phyloP scores from a whole-genome alignment of 2,113 vertebrate genomes.

The Macquaria ambigua region DNA sequence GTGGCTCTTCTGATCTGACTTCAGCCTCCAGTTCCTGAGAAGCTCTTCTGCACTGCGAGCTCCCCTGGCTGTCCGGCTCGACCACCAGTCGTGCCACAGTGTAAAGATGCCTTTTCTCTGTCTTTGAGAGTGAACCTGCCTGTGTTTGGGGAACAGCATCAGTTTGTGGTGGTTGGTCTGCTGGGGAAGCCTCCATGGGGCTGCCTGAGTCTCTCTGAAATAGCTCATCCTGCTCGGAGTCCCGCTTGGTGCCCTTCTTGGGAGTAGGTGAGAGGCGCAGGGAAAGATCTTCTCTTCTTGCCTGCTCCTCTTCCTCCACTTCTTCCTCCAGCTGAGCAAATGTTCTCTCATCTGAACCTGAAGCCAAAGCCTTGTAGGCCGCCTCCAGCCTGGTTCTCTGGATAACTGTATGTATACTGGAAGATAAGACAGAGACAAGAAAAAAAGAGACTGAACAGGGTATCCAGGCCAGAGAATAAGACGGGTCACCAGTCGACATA shows the following conservation, averaged over 20 bases:
- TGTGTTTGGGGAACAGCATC: constrained; percentile 8
- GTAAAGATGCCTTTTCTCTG: constrained; percentile 57
- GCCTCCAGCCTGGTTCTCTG: constrained; percentile 76
- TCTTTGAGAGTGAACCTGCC: constrained; percentile 12
- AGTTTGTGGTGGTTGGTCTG: constrained; percentile 52
- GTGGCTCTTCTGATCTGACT: constrained; percentile 15
- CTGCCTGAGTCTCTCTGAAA: constrained; percentile 55
- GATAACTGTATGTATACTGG: constrained; percentile 52
- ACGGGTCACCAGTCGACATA: no score
- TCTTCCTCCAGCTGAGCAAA: constrained; percentile 87
- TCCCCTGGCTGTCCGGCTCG: constrained; percentile 82
- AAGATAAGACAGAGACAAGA: constrained; percentile 16
- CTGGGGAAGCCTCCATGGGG: constrained; percentile 61
- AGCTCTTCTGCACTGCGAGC: constrained; percentile 56
- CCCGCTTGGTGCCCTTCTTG: constrained; percentile 21
- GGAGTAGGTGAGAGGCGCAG: constrained; percentile 45
- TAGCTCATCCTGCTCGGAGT: constrained; percentile 48
- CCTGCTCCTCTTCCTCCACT: constrained; percentile 65
- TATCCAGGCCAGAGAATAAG: not conserved
- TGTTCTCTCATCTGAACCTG: constrained; percentile 64
- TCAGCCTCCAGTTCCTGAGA: constrained; percentile 45
- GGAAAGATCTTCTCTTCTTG: constrained; percentile 31
- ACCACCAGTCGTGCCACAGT: constrained; percentile 85
- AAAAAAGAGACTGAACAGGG: not conserved
- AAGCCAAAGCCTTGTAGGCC: constrained; percentile 83